These are phyloP conservation scores for Phenacoccus solenopsis DNA, from an alignment of 1,140 invertebrate species.

Conservation along the genomic window DNA sequence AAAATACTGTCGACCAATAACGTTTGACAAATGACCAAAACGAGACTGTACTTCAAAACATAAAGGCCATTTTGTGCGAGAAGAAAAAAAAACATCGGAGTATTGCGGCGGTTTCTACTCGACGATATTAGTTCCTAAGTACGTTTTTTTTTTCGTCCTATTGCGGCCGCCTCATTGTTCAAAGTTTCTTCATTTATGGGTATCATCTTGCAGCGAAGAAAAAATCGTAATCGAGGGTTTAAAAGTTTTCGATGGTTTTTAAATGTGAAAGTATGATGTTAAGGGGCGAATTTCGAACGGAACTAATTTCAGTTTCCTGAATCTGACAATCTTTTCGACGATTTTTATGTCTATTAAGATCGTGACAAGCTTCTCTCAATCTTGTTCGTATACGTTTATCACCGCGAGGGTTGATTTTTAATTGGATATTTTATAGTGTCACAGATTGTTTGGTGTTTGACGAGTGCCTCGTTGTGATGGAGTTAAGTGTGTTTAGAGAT, in stretches of 20 bases:
- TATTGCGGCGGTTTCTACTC: neutral
- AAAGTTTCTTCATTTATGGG: neutral
- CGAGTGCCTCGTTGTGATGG: no score
- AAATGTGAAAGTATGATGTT: neutral
- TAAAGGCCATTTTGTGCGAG: no score
- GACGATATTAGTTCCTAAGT: neutral
- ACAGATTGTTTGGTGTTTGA: no score
- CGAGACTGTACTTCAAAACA: constrained; percentile 1
- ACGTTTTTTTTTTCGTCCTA: neutral
- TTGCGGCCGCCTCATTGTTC: neutral
- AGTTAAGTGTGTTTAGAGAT: no score
- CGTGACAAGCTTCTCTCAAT: no score
- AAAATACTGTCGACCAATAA: neutral
- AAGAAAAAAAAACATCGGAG: neutral
- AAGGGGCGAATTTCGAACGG: no score
- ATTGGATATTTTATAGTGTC: no score
- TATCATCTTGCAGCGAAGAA: neutral
- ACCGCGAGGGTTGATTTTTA: no score
- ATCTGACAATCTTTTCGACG: no score
- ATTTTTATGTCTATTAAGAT: no score
- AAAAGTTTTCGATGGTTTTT: constrained; percentile 2
- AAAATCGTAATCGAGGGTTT: neutral
- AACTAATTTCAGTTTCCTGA: no score
- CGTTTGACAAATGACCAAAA: neutral
- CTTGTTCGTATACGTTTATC: no score